Evolutionary conservation across 2,888 invertebrate genomes (phyloP), one percentile per base, ranked within the genome.

Genomic region (Platycnemis pennipes): DNA sequence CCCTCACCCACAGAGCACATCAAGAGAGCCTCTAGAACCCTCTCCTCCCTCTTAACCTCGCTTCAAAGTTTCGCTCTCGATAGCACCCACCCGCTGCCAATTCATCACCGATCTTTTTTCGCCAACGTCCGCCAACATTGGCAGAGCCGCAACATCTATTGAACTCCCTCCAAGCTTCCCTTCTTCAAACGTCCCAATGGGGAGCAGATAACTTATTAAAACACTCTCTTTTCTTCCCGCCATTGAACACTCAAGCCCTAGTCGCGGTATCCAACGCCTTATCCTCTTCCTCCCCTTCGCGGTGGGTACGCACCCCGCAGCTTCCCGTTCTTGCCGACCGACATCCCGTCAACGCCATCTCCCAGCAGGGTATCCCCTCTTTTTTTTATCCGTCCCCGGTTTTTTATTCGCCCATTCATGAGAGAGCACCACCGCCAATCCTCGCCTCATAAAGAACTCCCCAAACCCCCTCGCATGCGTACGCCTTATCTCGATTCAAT

Each of bases 41-140:
- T 26, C 63, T 26, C 19, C 63, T 37, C 37, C 77, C 77, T 37
- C 16, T 77, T 37, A 13, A 11, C 77, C 37, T 2, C 77, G 77
- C 77, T 22, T 77, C 77, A 77, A 77, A 77, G 77, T 77, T 77
- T 77, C 77, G 26, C 77, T 4, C 31, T 77, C 77, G 77, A 77
- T 77, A 37, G 77, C 31, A n/a, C n/a, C n/a, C n/a, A n/a, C n/a
- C 63, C 5, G 26, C 26, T 26, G 31, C 77, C 77, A n/a, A 37
- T 37, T 77, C 77, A 37, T 77, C 77, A 77, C 77, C 0, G 63
- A 7, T 26, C 77, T 37, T 37, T 77, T 77, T 63, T 77, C 63
- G 26, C 63, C 63, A n/a, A n/a, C 63, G 77, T 13, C 37, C 77
- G 77, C 77, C 7, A 11, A 49, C 49, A n/a, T n/a, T n/a, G n/a